phyloP scores from a whole-genome alignment of 2,888 invertebrate species.

The Noctua comes region DNA sequence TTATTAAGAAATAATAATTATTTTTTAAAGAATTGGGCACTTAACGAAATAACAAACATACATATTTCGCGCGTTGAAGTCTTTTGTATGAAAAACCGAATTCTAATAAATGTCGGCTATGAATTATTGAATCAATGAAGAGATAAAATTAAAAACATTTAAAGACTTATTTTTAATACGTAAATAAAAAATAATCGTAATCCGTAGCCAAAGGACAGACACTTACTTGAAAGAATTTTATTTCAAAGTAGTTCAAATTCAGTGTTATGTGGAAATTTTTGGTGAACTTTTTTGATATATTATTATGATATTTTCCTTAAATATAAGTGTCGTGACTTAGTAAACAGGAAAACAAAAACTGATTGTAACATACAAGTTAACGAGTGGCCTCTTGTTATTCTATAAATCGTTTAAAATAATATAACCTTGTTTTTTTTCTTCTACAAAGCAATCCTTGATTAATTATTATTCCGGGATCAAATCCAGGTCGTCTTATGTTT shows the following conservation, averaged over 20 bases:
- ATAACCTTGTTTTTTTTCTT: constrained; percentile 28
- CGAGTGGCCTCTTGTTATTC: neutral
- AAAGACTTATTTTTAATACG: too few species aligned
- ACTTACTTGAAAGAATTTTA: neutral
- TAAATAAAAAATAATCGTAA: neutral
- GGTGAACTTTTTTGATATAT: neutral
- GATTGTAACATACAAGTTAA: neutral
- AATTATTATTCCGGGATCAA: constrained; percentile 21
- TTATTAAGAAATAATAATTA: neutral
- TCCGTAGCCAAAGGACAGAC: neutral
- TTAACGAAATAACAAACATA: neutral
- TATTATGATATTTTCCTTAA: neutral
- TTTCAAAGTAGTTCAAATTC: neutral
- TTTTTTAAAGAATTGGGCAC: neutral
- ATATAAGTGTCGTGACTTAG: neutral
- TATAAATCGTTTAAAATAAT: neutral
- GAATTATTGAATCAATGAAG: neutral
- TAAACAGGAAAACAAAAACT: constrained; percentile 15
- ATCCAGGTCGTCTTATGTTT: constrained; percentile 14
- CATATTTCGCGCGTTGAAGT: constrained; percentile 41
- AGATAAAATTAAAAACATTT: neutral
- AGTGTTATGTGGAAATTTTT: neutral
- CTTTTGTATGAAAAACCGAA: constrained; percentile 29
- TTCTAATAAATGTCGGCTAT: neutral
- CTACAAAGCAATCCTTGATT: neutral